Evolutionary conservation across 2,113 vertebrate genomes (phyloP), one percentile per base, ranked within the genome.

Genomic region (Xerus inauris): DNA sequence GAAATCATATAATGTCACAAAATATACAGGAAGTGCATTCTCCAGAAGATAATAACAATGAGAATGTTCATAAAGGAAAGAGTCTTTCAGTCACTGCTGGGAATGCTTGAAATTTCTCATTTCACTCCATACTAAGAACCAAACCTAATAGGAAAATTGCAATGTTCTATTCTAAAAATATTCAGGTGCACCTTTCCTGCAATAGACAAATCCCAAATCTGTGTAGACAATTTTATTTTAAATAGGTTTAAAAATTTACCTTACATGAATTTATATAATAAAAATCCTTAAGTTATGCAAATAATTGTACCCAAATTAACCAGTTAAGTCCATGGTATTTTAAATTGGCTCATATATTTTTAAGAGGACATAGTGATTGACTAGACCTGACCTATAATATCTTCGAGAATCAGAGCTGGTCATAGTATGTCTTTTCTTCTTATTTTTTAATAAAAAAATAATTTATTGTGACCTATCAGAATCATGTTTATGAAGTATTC

Each of bases 201-300:
- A 71, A 80, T 0, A 91, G n/a, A 86, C 54, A 76, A 12, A 51
- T 19, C n/a, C 5, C 51, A 80, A 45, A 69, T 86, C 35, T 71
- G 17, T 35, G 10, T 10, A 38, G 22, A 64, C 24, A 54, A 47
- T 87, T 90, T 38, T 88, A 94, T 85, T 86, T 86, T 94, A 57
- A 89, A 79, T 64, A n/a, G 49, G 38, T 49, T 64, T 81, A 40
- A 86, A 93, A 91, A 32, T 79, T 93, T 88, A 88, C 19, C 77
- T 84, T 82, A 14, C 12, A 32, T 86, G 86, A 88, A 16, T 73
- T 14, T 91, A 91, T 90, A 72, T 62, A 72, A 65, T 54, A 65
- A 83, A 85, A 49, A 8, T 40, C 24, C 7, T 65, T 35, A 76
- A 76, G 5, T 51, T 51, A 83, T 72, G 1, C 13, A 95, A 92